Conservation (phyloP, 2,113 vertebrate genomes). For the Thunnus maccoyii region DNA sequence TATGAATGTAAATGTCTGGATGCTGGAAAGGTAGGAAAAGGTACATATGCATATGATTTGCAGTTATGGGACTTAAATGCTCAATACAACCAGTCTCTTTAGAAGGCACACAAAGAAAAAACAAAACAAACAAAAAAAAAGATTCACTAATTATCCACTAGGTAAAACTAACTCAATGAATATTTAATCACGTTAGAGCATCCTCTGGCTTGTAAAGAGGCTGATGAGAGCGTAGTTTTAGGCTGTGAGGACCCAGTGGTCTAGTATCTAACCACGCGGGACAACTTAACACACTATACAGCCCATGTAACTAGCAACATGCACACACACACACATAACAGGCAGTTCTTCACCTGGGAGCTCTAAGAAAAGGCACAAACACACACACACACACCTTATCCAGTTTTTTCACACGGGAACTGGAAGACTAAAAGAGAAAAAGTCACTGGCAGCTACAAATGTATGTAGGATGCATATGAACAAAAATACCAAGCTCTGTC, state of each 20-base stretch:
- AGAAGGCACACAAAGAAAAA: neutral
- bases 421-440: slow-evolving; percentile 41
- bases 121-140: neutral
- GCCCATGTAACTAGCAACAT: slow-evolving; percentile 52
- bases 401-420: slow-evolving; percentile 56
- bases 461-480: neutral
- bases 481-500: slow-evolving; percentile 17
- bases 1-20: too few species aligned
- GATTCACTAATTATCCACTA: neutral
- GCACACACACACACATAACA: slow-evolving; percentile 20
- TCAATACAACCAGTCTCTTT: neutral
- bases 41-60: neutral
- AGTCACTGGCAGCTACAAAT: slow-evolving; percentile 7
- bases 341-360: slow-evolving; percentile 26
- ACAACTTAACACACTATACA: slow-evolving; percentile 31
- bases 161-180: slow-evolving; percentile 27
- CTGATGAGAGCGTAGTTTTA: slow-evolving; percentile 27
- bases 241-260: slow-evolving; percentile 20
- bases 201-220: slow-evolving; percentile 7
- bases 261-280: slow-evolving; percentile 28
- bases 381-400: slow-evolving; percentile 7
- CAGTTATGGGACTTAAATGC: neutral
- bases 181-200: slow-evolving; percentile 37
- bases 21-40: too few species aligned
- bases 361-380: slow-evolving; percentile 42